Evolutionary conservation across 2,797 vertebrate species (phyloP).

Genomic region (Sciaenops ocellatus): DNA sequence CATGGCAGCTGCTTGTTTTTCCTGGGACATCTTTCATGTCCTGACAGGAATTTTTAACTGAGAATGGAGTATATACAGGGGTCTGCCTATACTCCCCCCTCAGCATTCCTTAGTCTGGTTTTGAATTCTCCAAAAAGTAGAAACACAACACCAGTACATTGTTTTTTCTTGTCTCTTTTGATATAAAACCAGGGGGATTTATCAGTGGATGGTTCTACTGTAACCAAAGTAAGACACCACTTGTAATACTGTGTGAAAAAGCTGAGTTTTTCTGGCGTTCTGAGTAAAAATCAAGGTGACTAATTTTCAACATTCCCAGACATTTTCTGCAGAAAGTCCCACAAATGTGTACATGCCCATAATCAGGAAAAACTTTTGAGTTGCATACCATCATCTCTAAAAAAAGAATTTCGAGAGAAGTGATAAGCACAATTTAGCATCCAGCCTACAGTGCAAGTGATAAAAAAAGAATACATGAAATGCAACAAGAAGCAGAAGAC

Average conservation of each 20-base stretch:
- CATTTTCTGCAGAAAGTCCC: conserved; percentile 5
- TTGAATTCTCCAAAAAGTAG: conserved; percentile 12
- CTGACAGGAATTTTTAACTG: conserved; percentile 27
- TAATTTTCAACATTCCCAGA: neutral
- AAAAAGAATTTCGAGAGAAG: neutral
- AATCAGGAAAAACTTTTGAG: neutral
- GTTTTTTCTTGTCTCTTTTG: conserved; percentile 8
- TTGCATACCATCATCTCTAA: neutral
- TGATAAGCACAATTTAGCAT: neutral
- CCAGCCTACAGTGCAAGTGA: neutral
- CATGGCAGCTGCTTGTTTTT: conserved; percentile 57
- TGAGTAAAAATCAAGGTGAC: neutral
- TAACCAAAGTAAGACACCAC: neutral
- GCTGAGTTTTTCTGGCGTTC: neutral
- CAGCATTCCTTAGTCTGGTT: neutral
- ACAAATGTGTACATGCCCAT: neutral
- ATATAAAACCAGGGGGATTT: conserved; percentile 3
- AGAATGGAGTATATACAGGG: neutral
- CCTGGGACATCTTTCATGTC: conserved; percentile 53
- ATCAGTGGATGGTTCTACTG: conserved; percentile 3
- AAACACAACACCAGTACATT: conserved; percentile 11
- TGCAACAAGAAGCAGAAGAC: neutral
- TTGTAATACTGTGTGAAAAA: neutral
- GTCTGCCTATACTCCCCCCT: neutral
- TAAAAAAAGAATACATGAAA: neutral